These are phyloP conservation scores for Cervus canadensis DNA, from an alignment of 2,113 vertebrate species.

Conservation along the genomic window DNA sequence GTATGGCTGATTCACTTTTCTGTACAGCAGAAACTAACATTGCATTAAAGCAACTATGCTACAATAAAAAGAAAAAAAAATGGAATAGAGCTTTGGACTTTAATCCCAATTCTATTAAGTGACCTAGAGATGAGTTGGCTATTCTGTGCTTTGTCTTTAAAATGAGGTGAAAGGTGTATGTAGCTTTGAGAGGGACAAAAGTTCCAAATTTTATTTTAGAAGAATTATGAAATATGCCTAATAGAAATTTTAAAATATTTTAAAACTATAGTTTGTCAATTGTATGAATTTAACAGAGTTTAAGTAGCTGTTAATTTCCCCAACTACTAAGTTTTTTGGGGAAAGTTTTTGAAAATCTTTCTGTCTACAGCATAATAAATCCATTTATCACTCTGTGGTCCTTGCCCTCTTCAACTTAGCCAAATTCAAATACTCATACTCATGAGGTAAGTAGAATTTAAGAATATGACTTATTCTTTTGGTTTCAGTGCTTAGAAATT, in stretches of 20 bases:
- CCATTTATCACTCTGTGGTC: not conserved
- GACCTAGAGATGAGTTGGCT: not conserved
- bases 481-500: not conserved
- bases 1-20: not conserved
- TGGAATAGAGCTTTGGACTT: not conserved
- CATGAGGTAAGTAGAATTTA: not conserved
- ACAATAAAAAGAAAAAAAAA: not conserved
- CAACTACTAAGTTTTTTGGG: not conserved
- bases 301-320: not conserved
- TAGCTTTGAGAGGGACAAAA: not conserved
- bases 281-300: not conserved
- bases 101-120: not conserved
- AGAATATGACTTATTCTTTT: constrained; percentile 3
- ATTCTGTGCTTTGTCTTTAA: not conserved
- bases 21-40: not conserved
- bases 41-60: not conserved
- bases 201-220: not conserved
- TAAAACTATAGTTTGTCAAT: not conserved
- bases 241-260: not conserved
- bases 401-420: not conserved
- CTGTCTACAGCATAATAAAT: not conserved
- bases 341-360: not conserved
- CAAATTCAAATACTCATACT: not conserved
- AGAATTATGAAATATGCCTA: not conserved
- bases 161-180: not conserved